phyloP scores from a whole-genome alignment of 1,140 invertebrate genomes.

The Ericerus pela region DNA sequence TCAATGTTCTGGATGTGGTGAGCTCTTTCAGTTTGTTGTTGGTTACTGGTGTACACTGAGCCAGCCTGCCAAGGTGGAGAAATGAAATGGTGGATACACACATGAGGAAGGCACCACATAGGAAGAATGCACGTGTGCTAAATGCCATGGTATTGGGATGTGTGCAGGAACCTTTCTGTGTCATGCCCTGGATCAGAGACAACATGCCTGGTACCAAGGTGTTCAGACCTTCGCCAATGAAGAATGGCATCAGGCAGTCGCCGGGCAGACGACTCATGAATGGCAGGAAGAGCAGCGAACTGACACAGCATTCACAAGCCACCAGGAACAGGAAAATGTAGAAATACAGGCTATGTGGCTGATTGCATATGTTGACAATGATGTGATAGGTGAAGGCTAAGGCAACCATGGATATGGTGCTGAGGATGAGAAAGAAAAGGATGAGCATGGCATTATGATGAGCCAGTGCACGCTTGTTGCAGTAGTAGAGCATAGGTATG shows the following conservation, averaged over 20 bases:
- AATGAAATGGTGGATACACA: constrained; percentile 43
- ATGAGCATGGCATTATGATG: constrained; percentile 46
- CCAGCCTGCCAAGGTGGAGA: constrained; percentile 27
- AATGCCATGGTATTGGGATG: constrained; percentile 34
- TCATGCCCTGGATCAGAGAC: constrained; percentile 65
- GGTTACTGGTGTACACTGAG: too few relatives aligned
- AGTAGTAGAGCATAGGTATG: constrained; percentile 53
- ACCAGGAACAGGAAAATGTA: constrained; percentile 62
- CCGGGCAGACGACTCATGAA: constrained; percentile 69
- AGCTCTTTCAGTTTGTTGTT: too few relatives aligned
- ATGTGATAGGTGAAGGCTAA: constrained; percentile 55
- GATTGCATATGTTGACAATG: constrained; percentile 35
- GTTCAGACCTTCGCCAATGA: constrained; percentile 65
- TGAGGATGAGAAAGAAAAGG: constrained; percentile 41
- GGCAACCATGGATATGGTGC: constrained; percentile 45
- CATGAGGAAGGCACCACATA: constrained; percentile 44
- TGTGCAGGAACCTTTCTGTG: constrained; percentile 42
- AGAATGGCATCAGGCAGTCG: constrained; percentile 45
- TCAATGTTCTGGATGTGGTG: not conserved
- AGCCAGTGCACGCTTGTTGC: constrained; percentile 25
- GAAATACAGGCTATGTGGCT: constrained; percentile 52
- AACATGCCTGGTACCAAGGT: constrained; percentile 74
- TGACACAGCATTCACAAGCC: constrained; percentile 77
- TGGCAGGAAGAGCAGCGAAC: constrained; percentile 79
- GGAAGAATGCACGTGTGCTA: constrained; percentile 48